These are phyloP conservation scores for Pseudococcus longispinus DNA, from an alignment of 2,888 invertebrate species.

Conservation along the genomic window DNA sequence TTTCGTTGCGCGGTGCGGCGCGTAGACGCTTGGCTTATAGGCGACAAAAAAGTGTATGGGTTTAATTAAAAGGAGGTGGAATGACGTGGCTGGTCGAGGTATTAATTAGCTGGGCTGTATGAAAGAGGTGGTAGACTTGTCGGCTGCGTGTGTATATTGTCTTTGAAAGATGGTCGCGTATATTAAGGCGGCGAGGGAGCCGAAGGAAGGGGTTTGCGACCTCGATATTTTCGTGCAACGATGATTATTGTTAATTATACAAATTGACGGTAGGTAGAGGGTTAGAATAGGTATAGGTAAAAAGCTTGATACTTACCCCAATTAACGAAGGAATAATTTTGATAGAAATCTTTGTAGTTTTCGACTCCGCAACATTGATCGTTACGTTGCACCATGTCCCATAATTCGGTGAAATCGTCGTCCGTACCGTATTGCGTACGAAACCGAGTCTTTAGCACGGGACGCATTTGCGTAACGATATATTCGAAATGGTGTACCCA, in stretches of 20 bases:
- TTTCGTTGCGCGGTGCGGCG: neutral
- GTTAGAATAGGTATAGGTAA: neutral
- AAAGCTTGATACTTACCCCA: constrained; percentile 51
- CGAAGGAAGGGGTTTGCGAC: neutral
- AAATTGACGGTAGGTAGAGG: neutral
- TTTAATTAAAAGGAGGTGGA: constrained; percentile 2
- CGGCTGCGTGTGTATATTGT: neutral
- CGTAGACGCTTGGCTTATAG: neutral
- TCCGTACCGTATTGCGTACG: constrained; percentile 66
- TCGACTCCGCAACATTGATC: constrained; percentile 81
- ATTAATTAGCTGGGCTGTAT: constrained; percentile 1
- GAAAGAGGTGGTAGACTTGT: neutral
- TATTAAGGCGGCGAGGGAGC: neutral
- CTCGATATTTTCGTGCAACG: neutral
- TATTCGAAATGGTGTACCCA: constrained; percentile 83
- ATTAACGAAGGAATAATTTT: constrained; percentile 52
- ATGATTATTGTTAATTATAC: neutral
- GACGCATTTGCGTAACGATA: constrained; percentile 77
- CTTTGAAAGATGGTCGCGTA: neutral
- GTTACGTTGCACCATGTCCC: constrained; percentile 79
- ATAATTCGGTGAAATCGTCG: constrained; percentile 75
- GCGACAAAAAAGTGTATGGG: constrained; percentile 1
- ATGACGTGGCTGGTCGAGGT: neutral
- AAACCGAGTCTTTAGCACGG: constrained; percentile 70
- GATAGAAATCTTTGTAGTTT: constrained; percentile 64